Conservation (phyloP, 2,113 vertebrate species). For the Aix galericulata region DNA sequence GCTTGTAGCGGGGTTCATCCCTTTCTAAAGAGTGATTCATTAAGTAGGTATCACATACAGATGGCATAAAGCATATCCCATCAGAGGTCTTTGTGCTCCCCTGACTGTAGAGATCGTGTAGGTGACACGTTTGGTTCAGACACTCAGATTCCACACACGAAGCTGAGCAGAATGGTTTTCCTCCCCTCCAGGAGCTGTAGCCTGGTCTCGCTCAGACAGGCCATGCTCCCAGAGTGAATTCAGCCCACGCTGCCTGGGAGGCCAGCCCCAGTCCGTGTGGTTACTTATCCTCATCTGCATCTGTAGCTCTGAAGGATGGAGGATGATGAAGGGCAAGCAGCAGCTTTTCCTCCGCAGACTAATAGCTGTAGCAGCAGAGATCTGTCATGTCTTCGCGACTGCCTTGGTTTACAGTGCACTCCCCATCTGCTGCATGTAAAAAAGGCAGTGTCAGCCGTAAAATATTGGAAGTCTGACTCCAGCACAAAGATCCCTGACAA, state of each 20-base stretch:
- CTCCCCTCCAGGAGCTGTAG: too few relatives aligned
- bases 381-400: not conserved
- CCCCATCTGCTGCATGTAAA: not conserved
- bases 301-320: not conserved
- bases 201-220: not conserved
- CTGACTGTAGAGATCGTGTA: not conserved
- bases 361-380: not conserved
- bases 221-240: not conserved
- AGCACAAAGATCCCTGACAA: not conserved
- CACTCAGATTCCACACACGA: not conserved
- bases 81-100: not conserved
- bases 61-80: not conserved
- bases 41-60: not conserved
- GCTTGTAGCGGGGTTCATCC: not conserved
- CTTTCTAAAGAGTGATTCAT: not conserved
- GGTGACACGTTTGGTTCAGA: not conserved
- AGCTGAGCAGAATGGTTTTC: not conserved
- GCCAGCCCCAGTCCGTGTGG: not conserved
- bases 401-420: not conserved
- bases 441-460: not conserved
- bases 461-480: not conserved
- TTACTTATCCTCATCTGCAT: not conserved
- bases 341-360: not conserved
- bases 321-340: not conserved
- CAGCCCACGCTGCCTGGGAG: not conserved